A percentile compares a stretch with the other conserved stretches of the same genome.
Evolutionary conservation across 2,888 invertebrate genomes (phyloP).

Genomic region (Cosmopolites sordidus): DNA sequence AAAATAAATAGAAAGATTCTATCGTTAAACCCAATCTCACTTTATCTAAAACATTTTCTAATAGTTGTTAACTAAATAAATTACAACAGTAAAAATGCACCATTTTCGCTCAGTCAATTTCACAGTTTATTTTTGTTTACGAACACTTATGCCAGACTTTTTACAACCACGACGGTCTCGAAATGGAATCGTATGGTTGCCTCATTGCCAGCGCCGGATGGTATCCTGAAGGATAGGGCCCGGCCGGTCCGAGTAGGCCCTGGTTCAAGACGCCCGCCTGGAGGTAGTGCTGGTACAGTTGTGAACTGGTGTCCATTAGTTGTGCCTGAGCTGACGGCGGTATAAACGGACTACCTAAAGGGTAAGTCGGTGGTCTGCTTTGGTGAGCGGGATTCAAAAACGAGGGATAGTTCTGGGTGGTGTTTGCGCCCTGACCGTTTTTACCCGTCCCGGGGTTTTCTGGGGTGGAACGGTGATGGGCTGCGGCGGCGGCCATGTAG

Average conservation of each 20-base stretch:
- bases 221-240: slow-evolving; percentile 61
- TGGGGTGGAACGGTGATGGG: slow-evolving; percentile 38
- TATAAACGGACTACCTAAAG: slow-evolving; percentile 59
- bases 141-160: no score
- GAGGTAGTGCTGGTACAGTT: slow-evolving; percentile 70
- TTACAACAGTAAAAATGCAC: no score
- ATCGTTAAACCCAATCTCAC: no score
- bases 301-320: slow-evolving; percentile 59
- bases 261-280: slow-evolving; percentile 55
- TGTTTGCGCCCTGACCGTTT: slow-evolving; percentile 1
- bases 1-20: no score
- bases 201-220: slow-evolving; percentile 61
- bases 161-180: slow-evolving; percentile 62
- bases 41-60: no score
- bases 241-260: slow-evolving; percentile 45
- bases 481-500: slow-evolving; percentile 51
- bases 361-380: slow-evolving; percentile 56
- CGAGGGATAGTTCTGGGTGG: slow-evolving; percentile 41
- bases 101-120: no score
- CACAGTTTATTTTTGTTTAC: no score
- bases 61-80: no score
- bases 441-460: slow-evolving; percentile 1
- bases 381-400: slow-evolving; percentile 58
- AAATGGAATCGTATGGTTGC: slow-evolving; percentile 69
- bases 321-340: slow-evolving; percentile 48